Base-by-base conservation (phyloP, 2,113 vertebrate species). In the Austrofundulus limnaeus region DNA sequence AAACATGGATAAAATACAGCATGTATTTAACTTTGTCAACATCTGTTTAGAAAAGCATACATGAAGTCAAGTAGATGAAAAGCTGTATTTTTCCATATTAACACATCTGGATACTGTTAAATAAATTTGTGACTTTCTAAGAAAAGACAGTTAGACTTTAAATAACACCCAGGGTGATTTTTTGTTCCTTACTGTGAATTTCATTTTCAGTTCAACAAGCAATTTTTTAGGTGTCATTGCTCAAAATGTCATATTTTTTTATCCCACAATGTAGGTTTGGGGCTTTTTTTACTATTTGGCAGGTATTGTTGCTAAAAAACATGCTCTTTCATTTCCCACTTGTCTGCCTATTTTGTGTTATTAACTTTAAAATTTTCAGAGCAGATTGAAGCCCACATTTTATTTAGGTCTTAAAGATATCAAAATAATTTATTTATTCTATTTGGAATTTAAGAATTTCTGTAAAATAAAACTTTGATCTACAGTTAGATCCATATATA, bases 301-400 rank as follows among this genome's bases (percentile, higher is more conserved):
- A 62, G 51, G 47, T 73, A 51, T 65, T 39, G 45, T 20, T 56
- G 19, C 43, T 75, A 66, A 17, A 62, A 49, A 58, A 28, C 23
- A 12, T 20, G 6, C 10, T 34, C 41, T 42, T 25, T 5, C 2
- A 16, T 2, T 51, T 64, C 7, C 3, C 53, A 24, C 20, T 34
- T 13, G 16, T 28, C 31, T 42, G 17, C 63, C 31, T 52, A 28
- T 46, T 63, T n/a, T 43, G 39, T 25, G 1, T 5, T 10, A 38
- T 23, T 43, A 12, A 19, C 17, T 38, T 38, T 38, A 56, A 23
- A 7, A 41, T 41, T 50, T 24, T n/a, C 2, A 21, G 16, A 28
- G 31, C 34, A 64, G 28, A 3, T 4, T 28, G 3, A 28, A 28
- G 28, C 28, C 28, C 28, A 28, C 3, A 28, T 7, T 7, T 42